Evolutionary conservation across 2,888 invertebrate species (phyloP).

Genomic region (Trissoscelio sp.): DNA sequence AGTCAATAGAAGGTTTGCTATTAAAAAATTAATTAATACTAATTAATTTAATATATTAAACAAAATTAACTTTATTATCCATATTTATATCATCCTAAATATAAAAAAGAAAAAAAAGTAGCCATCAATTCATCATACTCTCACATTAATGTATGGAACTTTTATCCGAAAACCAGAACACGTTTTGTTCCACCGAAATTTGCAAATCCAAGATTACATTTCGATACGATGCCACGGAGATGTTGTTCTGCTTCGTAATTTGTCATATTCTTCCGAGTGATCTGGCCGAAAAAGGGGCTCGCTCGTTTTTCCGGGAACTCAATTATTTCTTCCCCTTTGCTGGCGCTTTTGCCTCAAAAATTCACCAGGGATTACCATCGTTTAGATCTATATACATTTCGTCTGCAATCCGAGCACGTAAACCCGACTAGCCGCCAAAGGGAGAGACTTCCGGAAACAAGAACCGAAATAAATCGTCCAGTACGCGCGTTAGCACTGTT

Average conservation of each 20-base stretch:
- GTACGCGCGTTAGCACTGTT: slow-evolving; percentile 43
- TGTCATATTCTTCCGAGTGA: slow-evolving; percentile 60
- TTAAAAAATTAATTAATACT: too few relatives aligned
- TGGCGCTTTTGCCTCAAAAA: slow-evolving; percentile 59
- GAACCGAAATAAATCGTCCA: slow-evolving; percentile 57
- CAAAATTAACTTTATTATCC: too few relatives aligned
- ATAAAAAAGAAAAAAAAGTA: too few relatives aligned
- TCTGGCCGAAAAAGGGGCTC: slow-evolving; percentile 42
- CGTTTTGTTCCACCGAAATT: slow-evolving; percentile 40
- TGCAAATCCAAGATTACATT: slow-evolving; percentile 55
- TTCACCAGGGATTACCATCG: slow-evolving; percentile 65
- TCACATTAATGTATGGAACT: slow-evolving; percentile 27
- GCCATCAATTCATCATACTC: slow-evolving; percentile 1
- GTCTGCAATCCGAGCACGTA: slow-evolving; percentile 64
- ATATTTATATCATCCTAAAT: too few relatives aligned
- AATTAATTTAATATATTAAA: too few relatives aligned
- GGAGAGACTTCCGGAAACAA: slow-evolving; percentile 51
- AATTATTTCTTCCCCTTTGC: slow-evolving; percentile 56
- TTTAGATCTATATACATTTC: slow-evolving; percentile 54
- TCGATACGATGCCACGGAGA: slow-evolving; percentile 28
- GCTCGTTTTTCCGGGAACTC: slow-evolving; percentile 49
- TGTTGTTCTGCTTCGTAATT: slow-evolving; percentile 46
- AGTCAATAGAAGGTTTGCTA: too few relatives aligned
- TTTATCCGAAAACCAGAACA: slow-evolving; percentile 25
- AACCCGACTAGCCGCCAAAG: slow-evolving; percentile 52